These are phyloP conservation scores for Centropus unirufus DNA, from an alignment of 2,113 vertebrate genomes.

Conservation along the genomic window DNA sequence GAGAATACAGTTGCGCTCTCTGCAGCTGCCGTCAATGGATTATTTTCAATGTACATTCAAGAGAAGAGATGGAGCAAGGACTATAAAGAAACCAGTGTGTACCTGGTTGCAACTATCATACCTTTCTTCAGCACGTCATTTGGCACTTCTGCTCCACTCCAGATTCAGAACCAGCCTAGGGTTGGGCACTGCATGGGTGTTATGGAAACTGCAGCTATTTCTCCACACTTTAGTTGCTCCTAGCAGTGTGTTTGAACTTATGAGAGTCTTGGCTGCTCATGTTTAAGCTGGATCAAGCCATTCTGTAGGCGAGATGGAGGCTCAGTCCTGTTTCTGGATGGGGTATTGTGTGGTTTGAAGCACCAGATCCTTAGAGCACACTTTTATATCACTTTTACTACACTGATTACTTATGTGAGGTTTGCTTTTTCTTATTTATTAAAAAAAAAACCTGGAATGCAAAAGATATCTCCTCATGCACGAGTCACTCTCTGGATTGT, in stretches of 20 bases:
- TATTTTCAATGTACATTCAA: not conserved
- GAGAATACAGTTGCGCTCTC: not conserved
- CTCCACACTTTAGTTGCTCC: not conserved
- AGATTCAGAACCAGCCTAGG: not conserved
- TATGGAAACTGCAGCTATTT: not conserved
- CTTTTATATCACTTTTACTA: not conserved
- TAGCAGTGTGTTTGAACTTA: not conserved
- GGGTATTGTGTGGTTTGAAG: not conserved
- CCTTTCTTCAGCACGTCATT: not conserved
- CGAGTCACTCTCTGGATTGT: not conserved
- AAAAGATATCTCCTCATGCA: not conserved
- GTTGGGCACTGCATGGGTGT: not conserved
- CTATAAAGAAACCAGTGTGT: not conserved
- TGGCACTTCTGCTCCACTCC: not conserved
- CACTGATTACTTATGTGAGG: not conserved
- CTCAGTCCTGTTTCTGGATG: not conserved
- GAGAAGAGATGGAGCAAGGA: not conserved
- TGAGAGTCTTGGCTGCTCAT: not conserved
- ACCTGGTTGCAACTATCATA: not conserved
- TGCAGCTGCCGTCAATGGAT: not conserved
- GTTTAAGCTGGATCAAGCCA: not conserved
- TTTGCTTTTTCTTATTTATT: too few species aligned
- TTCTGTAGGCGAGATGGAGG: not conserved
- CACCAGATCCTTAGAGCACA: not conserved
- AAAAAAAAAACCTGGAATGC: not conserved